Percentiles rank a stretch among this genome's conserved stretches.
phyloP scores from a whole-genome alignment of 2,113 vertebrate species.

The Anoura caudifer region DNA sequence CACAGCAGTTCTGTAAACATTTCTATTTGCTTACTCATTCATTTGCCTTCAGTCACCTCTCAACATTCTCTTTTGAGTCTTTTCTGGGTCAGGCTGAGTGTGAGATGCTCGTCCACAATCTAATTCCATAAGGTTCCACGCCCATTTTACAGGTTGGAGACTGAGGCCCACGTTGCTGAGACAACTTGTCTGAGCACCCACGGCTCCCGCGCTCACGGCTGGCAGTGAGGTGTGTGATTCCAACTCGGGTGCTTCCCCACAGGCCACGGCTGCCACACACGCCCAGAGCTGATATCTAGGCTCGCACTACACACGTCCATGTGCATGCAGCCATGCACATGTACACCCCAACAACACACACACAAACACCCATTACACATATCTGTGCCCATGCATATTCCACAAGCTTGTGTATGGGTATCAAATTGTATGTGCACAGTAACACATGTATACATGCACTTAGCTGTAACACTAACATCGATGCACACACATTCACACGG shows the following conservation, averaged over 20 bases:
- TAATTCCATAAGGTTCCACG: not conserved
- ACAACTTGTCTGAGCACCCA: not conserved
- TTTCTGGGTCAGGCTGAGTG: not conserved
- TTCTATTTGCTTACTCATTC: not conserved
- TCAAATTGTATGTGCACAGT: not conserved
- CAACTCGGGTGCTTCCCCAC: not conserved
- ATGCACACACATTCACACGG: not conserved
- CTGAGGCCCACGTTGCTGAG: not conserved
- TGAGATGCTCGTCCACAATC: not conserved
- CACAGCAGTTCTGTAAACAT: not conserved
- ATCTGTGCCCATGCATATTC: not conserved
- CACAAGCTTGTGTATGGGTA: not conserved
- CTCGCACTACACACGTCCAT: not conserved
- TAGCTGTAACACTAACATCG: not conserved
- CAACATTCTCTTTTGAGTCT: not conserved
- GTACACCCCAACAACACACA: not conserved
- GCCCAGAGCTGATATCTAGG: not conserved
- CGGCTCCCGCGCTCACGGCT: not conserved
- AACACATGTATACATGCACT: not conserved
- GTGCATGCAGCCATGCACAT: not conserved
- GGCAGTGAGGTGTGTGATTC: not conserved
- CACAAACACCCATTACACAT: not conserved
- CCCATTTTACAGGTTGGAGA: conserved; percentile 14
- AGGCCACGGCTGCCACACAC: not conserved
- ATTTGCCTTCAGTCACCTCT: not conserved